Percentiles rank a stretch among this genome's conserved stretches.
phyloP scores from a whole-genome alignment of 2,113 vertebrate genomes.

The Thalassarche chlororhynchos region DNA sequence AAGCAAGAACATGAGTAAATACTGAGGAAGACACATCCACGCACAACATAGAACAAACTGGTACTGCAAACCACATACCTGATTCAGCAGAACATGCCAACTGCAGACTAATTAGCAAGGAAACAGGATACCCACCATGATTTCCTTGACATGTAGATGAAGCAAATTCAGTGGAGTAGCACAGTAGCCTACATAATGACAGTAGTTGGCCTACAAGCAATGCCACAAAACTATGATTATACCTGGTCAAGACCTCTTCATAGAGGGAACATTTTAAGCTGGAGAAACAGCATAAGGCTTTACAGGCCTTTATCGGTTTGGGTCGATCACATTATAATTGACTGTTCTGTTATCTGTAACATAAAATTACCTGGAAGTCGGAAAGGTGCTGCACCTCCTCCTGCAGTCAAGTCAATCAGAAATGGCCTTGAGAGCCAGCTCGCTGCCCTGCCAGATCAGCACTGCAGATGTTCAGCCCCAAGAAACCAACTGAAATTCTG shows the following conservation, averaged over 20 bases:
- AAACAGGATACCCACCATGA: neutral
- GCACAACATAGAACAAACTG: neutral
- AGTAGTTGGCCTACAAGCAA: neutral
- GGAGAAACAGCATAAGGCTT: neutral
- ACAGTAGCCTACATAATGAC: neutral
- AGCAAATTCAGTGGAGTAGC: neutral
- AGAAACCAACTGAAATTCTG: neutral
- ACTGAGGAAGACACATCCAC: fast-evolving
- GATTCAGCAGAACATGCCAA: neutral
- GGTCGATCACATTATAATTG: neutral
- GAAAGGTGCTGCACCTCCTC: neutral
- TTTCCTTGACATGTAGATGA: fast-evolving
- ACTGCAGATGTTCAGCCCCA: neutral
- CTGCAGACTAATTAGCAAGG: neutral
- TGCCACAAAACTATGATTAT: neutral
- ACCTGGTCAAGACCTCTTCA: neutral
- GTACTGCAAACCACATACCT: neutral
- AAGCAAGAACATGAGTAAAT: neutral
- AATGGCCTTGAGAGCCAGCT: neutral
- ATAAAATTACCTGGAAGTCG: neutral
- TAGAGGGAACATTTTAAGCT: neutral
- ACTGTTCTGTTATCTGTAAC: neutral
- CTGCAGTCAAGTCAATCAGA: neutral
- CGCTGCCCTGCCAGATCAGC: neutral
- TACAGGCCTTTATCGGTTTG: neutral